Conservation (phyloP, 2,113 vertebrate genomes). For the Gasterosteus aculeatus region DNA sequence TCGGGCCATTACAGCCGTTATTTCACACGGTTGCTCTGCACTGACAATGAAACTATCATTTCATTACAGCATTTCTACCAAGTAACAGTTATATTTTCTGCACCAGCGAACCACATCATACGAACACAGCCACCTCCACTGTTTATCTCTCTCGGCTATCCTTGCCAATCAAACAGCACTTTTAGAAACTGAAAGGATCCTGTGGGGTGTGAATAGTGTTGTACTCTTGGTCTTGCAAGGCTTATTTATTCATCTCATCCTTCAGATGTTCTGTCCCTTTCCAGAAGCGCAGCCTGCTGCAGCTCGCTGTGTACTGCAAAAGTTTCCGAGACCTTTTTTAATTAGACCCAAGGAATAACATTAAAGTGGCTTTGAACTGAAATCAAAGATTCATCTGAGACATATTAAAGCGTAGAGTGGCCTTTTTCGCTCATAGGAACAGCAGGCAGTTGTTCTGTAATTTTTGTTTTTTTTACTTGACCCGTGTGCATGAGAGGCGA, state of each 20-base stretch:
- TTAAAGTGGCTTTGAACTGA: conserved; percentile 73
- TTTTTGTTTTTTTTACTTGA: conserved; percentile 12
- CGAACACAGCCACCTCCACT: conserved; percentile 45
- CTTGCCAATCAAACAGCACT: conserved; percentile 44
- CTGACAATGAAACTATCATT: conserved; percentile 57
- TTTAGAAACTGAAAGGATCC: conserved; percentile 50
- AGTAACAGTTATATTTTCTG: conserved; percentile 70
- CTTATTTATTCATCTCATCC: conserved; percentile 67
- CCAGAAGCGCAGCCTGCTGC: conserved; percentile 36
- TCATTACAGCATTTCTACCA: conserved; percentile 50
- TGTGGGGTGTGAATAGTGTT: conserved; percentile 49
- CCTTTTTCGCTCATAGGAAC: background rate
- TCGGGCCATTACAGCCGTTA: conserved; percentile 29
- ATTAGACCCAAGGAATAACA: conserved; percentile 72
- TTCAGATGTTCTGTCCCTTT: conserved; percentile 55
- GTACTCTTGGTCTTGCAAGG: conserved; percentile 24
- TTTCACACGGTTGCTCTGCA: conserved; percentile 26
- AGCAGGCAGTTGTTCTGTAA: background rate
- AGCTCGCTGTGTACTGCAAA: conserved; percentile 22
- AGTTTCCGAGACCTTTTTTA: conserved; percentile 62
- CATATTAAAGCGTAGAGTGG: conserved; percentile 37
- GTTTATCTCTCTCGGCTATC: conserved; percentile 30
- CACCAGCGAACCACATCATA: conserved; percentile 60
- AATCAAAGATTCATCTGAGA: conserved; percentile 67
- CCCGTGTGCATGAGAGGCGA: background rate